Percentiles rank a stretch among this genome's conserved stretches.
These are phyloP conservation scores for Eristalis intricaria DNA, from an alignment of 2,888 invertebrate genomes.

Conservation along the genomic window DNA sequence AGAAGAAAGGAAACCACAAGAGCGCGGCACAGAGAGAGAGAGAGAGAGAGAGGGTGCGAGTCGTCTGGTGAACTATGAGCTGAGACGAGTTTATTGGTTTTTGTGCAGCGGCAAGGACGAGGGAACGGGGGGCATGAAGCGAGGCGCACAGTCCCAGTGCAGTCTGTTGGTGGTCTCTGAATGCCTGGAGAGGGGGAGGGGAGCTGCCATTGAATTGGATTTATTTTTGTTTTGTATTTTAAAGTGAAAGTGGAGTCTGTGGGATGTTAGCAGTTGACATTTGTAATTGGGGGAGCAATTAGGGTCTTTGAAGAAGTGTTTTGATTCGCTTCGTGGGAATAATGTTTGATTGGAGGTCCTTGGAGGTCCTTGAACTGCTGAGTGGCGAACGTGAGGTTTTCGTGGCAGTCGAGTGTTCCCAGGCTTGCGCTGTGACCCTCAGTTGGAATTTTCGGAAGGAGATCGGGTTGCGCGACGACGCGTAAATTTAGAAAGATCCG, in stretches of 20 bases:
- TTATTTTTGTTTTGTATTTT: slow-evolving; percentile 14
- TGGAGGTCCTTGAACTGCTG: not conserved
- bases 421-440: not conserved
- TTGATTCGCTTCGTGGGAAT: slow-evolving; percentile 60
- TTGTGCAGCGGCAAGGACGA: slow-evolving; percentile 14
- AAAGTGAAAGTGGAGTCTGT: slow-evolving; percentile 57
- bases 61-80: slow-evolving; percentile 12
- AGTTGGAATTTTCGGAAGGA: no score
- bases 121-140: not conserved
- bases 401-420: not conserved
- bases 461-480: no score
- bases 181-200: slow-evolving; percentile 39
- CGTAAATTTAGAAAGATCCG: no score
- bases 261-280: slow-evolving; percentile 50
- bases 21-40: not conserved
- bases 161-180: slow-evolving; percentile 67
- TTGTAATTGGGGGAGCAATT: slow-evolving; percentile 55
- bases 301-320: slow-evolving; percentile 32
- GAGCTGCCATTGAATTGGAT: not conserved
- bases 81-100: slow-evolving; percentile 40
- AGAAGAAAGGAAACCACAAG: slow-evolving; percentile 5
- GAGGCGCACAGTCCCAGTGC: slow-evolving; percentile 17
- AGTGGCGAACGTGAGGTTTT: not conserved
- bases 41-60: not conserved
- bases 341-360: not conserved